Evolutionary conservation across 2,797 vertebrate species (phyloP).

Genomic region (Phyllotis vaccarum): DNA sequence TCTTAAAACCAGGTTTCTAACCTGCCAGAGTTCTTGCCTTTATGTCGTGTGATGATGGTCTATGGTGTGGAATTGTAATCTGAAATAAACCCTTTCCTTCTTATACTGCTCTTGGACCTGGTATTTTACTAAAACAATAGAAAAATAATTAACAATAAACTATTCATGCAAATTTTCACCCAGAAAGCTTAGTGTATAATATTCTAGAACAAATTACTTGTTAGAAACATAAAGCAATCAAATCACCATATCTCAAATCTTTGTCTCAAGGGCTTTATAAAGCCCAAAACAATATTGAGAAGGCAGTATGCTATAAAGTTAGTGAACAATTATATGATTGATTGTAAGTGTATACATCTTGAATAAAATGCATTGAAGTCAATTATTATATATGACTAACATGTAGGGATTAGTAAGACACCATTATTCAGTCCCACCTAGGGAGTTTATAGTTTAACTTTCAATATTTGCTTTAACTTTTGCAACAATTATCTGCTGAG

Average conservation of each 20-base stretch:
- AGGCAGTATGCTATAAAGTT: background rate
- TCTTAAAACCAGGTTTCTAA: background rate
- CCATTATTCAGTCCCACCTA: background rate
- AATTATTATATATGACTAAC: background rate
- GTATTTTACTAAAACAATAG: background rate
- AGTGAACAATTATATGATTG: background rate
- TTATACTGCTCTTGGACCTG: background rate
- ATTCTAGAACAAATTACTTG: background rate
- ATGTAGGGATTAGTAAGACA: background rate
- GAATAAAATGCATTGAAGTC: background rate
- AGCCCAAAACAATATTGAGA: slow-evolving; percentile 32
- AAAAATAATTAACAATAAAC: background rate
- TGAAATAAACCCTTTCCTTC: background rate
- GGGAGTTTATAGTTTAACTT: background rate
- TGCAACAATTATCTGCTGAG: background rate
- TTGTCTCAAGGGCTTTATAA: background rate
- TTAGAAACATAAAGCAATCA: background rate
- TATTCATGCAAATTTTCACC: slow-evolving; percentile 11
- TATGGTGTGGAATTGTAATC: background rate
- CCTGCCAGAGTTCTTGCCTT: background rate
- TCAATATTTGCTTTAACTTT: background rate
- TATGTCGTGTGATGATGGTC: background rate
- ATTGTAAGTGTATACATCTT: background rate
- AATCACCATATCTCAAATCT: background rate
- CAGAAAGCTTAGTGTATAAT: background rate